Percentiles rank a stretch among this genome's conserved stretches.
Evolutionary conservation across 2,113 vertebrate species (phyloP).

Genomic region (Synchiropus splendidus): DNA sequence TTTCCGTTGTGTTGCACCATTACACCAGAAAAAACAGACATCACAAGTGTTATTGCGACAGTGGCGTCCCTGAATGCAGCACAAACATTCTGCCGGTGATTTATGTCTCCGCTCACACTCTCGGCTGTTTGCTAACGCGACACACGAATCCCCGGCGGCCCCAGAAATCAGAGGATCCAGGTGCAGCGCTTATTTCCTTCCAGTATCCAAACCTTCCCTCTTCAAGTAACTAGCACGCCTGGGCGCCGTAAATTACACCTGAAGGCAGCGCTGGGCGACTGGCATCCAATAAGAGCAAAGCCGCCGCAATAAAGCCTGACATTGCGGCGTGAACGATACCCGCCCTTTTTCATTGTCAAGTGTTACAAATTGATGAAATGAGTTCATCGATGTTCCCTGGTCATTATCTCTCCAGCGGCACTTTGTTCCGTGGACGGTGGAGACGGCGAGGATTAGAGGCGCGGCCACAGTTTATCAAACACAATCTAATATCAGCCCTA

Average conservation of each 20-base stretch:
- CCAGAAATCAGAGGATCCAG: slow-evolving; percentile 79
- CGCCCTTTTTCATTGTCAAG: slow-evolving; percentile 84
- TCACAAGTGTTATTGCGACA: too few relatives aligned
- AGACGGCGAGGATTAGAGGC: slow-evolving; percentile 83
- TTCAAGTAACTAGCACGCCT: slow-evolving; percentile 90
- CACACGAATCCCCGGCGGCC: slow-evolving; percentile 85
- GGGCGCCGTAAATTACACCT: slow-evolving; percentile 90
- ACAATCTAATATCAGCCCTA: slow-evolving; percentile 98
- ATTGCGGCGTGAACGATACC: slow-evolving; percentile 81
- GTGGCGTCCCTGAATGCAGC: slow-evolving; percentile 12
- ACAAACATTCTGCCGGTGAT: slow-evolving; percentile 60
- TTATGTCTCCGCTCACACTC: slow-evolving; percentile 66
- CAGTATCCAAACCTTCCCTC: slow-evolving; percentile 98
- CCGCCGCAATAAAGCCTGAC: slow-evolving; percentile 83
- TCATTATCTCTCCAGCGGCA: slow-evolving; percentile 92
- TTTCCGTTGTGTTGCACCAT: too few relatives aligned
- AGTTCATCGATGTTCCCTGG: slow-evolving; percentile 86
- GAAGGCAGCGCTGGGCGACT: slow-evolving; percentile 81
- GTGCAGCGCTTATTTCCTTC: slow-evolving; percentile 91
- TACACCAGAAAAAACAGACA: background rate
- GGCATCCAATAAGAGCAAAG: slow-evolving; percentile 77
- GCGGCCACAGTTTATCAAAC: slow-evolving; percentile 93
- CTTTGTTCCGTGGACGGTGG: slow-evolving; percentile 91
- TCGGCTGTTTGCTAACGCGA: slow-evolving; percentile 72
- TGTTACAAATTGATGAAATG: slow-evolving; percentile 93